Evolutionary conservation across 2,888 invertebrate genomes (phyloP).

Genomic region (Agriopis aurantiaria): DNA sequence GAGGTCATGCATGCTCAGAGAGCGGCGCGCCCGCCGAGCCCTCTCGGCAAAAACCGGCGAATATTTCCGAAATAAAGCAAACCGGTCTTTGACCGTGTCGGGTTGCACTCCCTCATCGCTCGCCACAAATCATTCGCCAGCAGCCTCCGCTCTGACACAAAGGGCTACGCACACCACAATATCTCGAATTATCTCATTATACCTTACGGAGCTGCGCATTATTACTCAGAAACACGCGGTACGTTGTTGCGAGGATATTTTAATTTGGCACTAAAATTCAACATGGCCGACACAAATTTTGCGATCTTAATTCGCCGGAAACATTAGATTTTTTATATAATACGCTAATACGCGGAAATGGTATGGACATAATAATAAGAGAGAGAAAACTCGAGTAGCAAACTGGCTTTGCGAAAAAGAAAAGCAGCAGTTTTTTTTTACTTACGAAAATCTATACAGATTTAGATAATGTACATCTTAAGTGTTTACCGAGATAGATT

Average conservation of each 20-base stretch:
- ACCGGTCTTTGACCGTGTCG: conserved; percentile 82
- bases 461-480: not conserved
- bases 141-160: conserved; percentile 52
- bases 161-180: conserved; percentile 39
- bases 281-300: not conserved
- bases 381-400: not conserved
- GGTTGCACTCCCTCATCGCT: conserved; percentile 62
- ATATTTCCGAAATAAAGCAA: conserved; percentile 78
- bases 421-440: too few relatives aligned
- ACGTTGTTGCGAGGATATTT: conserved; percentile 12
- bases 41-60: conserved; percentile 65
- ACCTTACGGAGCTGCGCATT: conserved; percentile 38
- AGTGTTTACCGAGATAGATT: conserved; percentile 24
- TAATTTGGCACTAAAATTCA: conserved; percentile 20
- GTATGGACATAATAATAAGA: not conserved
- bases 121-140: conserved; percentile 70
- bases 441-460: too few relatives aligned
- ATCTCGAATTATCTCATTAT: conserved; percentile 41
- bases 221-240: conserved; percentile 36
- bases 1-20: conserved; percentile 71
- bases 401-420: too few relatives aligned
- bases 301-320: not conserved
- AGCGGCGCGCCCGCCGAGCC: conserved; percentile 50
- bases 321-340: not conserved
- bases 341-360: not conserved